Percentiles rank a stretch among this genome's conserved stretches.
Evolutionary conservation across 2,888 invertebrate genomes (phyloP).

Genomic region (Panzeria rudis): DNA sequence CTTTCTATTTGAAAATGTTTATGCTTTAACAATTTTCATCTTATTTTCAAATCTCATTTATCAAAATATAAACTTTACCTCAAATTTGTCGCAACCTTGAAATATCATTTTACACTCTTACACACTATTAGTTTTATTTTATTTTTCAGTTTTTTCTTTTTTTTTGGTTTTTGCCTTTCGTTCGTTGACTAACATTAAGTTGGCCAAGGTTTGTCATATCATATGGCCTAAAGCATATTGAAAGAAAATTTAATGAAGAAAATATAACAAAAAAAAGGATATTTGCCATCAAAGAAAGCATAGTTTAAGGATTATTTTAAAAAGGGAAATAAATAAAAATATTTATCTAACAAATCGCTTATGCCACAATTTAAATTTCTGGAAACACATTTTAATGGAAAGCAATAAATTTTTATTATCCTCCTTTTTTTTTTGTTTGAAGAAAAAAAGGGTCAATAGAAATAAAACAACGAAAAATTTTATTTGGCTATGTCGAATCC

Average conservation of each 20-base stretch:
- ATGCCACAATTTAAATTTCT: constrained; percentile 19
- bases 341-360: constrained; percentile 25
- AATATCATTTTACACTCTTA: constrained; percentile 25
- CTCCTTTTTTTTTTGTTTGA: background rate
- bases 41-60: constrained; percentile 23
- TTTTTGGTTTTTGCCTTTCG: background rate
- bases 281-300: constrained; percentile 16
- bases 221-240: constrained; percentile 54
- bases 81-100: constrained; percentile 36
- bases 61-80: constrained; percentile 24
- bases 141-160: background rate
- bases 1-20: background rate
- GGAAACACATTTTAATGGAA: background rate
- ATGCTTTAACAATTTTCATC: background rate
- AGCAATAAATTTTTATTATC: background rate
- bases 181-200: constrained; percentile 57
- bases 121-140: constrained; percentile 29
- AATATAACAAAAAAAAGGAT: background rate
- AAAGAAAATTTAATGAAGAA: constrained; percentile 38
- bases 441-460: background rate
- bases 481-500: too few relatives aligned
- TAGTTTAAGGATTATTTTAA: constrained; percentile 30
- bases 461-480: background rate
- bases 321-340: constrained; percentile 22
- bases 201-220: constrained; percentile 66